Conservation (phyloP, 2,888 invertebrate species). For the Heliconius charithonia region DNA sequence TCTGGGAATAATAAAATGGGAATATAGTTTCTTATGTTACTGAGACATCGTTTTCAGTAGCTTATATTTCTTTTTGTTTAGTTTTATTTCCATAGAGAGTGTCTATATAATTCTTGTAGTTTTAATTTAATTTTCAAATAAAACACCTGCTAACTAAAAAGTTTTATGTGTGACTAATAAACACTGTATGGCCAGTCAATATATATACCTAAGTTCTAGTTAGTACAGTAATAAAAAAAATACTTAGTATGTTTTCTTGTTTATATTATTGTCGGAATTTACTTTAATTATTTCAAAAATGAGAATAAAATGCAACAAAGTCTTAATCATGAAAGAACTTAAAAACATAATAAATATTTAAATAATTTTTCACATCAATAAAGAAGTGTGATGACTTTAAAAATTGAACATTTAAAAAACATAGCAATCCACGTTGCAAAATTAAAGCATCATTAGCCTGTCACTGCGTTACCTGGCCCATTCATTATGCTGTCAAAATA, state of each 20-base stretch:
- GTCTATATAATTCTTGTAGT: background rate
- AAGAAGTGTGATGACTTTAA: background rate
- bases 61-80: background rate
- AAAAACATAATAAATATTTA: background rate
- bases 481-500: conserved; percentile 83
- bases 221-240: background rate
- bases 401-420: conserved; percentile 29
- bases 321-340: background rate
- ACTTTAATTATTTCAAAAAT: background rate
- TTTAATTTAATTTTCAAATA: background rate
- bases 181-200: background rate
- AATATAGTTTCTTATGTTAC: background rate
- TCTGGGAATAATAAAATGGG: background rate
- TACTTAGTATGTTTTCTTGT: background rate
- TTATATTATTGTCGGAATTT: background rate
- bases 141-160: background rate
- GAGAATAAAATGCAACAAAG: too few relatives aligned
- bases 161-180: too few relatives aligned
- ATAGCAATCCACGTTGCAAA: conserved; percentile 48
- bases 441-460: conserved; percentile 75
- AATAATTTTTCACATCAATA: background rate
- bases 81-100: background rate
- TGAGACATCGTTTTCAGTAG: background rate
- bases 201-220: background rate
- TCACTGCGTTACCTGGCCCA: conserved; percentile 68